Conservation (phyloP, 2,888 invertebrate genomes). For the Anthoptus insignis region DNA sequence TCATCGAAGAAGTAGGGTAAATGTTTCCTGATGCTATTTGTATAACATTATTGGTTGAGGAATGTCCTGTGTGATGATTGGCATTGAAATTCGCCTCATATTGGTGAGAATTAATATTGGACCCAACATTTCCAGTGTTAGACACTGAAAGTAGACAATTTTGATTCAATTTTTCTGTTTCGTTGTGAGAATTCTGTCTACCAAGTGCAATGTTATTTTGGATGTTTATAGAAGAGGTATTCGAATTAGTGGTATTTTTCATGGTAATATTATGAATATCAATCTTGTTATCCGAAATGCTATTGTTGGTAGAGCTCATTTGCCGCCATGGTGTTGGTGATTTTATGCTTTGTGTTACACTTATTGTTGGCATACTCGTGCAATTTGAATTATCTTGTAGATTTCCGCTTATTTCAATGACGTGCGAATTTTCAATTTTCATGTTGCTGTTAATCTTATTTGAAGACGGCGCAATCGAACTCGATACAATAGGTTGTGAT, state of each 20-base stretch:
- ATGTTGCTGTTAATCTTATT: conserved; percentile 66
- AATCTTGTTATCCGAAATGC: conserved; percentile 67
- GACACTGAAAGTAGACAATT: conserved; percentile 73
- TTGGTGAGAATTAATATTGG: conserved; percentile 75
- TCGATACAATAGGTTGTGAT: conserved; percentile 82
- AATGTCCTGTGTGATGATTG: conserved; percentile 75
- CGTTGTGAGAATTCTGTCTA: conserved; percentile 66
- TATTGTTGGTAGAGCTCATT: conserved; percentile 60
- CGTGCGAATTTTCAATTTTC: conserved; percentile 79
- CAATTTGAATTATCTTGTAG: conserved; percentile 73
- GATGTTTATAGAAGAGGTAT: conserved; percentile 65
- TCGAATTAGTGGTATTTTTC: conserved; percentile 64
- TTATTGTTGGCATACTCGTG: conserved; percentile 75
- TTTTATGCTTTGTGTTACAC: conserved; percentile 79
- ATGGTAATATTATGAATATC: conserved; percentile 73
- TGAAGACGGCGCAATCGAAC: conserved; percentile 75
- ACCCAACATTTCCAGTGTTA: conserved; percentile 61
- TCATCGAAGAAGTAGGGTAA: conserved; percentile 74
- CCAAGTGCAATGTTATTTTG: conserved; percentile 64
- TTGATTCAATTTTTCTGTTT: conserved; percentile 73
- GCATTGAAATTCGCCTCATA: conserved; percentile 72
- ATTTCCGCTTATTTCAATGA: conserved; percentile 82
- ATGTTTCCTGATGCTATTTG: conserved; percentile 82
- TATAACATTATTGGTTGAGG: conserved; percentile 77
- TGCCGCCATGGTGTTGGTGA: conserved; percentile 83